These are phyloP conservation scores for Bombyx mori DNA, from an alignment of 1,140 invertebrate species.

Conservation along the genomic window DNA sequence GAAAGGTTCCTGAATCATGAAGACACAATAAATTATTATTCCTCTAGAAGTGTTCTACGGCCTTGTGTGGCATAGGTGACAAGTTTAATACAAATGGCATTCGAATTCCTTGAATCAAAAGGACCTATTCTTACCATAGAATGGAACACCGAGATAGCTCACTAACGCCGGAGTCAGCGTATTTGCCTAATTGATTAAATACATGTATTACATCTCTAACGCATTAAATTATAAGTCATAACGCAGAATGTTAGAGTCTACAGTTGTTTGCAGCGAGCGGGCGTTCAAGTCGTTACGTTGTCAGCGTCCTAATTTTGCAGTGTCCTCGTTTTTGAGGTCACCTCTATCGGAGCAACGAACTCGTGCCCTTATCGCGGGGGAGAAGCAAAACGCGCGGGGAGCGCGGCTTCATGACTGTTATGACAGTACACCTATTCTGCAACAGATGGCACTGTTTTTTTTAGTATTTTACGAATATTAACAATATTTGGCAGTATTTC, in stretches of 20 bases:
- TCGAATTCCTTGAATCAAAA: slow-evolving; percentile 27
- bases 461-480: neutral
- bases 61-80: no score
- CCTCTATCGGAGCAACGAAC: slow-evolving; percentile 68
- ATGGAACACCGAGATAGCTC: slow-evolving; percentile 58
- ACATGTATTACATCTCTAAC: slow-evolving; percentile 49
- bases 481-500: neutral
- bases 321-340: slow-evolving; percentile 72
- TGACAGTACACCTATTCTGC: slow-evolving; percentile 37
- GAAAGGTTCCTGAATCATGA: no score
- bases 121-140: slow-evolving; percentile 50
- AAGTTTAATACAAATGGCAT: slow-evolving; percentile 6
- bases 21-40: no score
- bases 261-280: slow-evolving; percentile 33
- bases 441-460: slow-evolving; percentile 43
- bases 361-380: slow-evolving; percentile 67
- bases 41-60: no score
- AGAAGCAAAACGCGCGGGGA: slow-evolving; percentile 36
- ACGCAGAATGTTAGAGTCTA: slow-evolving; percentile 24
- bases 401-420: slow-evolving; percentile 35
- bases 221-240: slow-evolving; percentile 32
- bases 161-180: slow-evolving; percentile 61
- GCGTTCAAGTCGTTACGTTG: slow-evolving; percentile 67
- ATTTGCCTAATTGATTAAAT: slow-evolving; percentile 71
- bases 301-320: slow-evolving; percentile 71